These are phyloP conservation scores for Halocynthia aurantium DNA, from an alignment of 23 tunicate genomes.

Conservation along the genomic window DNA sequence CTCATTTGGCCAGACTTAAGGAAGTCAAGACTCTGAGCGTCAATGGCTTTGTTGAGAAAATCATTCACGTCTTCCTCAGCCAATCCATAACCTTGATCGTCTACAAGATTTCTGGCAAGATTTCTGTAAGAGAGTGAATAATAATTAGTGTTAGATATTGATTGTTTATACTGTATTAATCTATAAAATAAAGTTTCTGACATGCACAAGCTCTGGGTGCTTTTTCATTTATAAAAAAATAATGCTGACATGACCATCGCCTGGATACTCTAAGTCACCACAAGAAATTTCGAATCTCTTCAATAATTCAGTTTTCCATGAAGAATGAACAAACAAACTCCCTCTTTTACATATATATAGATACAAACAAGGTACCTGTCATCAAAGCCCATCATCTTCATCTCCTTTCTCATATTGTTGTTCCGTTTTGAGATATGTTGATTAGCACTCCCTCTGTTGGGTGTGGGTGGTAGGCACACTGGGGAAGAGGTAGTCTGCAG, in stretches of 20 bases:
- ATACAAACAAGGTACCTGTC: constrained; percentile 1
- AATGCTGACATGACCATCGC: too few species aligned
- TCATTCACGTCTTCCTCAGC: constrained; percentile 86
- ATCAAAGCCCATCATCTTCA: constrained; percentile 85
- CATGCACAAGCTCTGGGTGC: too few species aligned
- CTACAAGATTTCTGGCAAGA: constrained; percentile 8
- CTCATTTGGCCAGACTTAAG: constrained; percentile 42
- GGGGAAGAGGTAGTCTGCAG: constrained; percentile 12
- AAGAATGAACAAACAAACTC: too few species aligned
- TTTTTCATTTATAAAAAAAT: too few species aligned
- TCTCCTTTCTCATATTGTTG: constrained; percentile 69
- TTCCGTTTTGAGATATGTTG: constrained; percentile 22
- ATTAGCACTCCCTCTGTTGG: constrained; percentile 1
- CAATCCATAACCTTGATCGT: constrained; percentile 14
- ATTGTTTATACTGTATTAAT: neutral
- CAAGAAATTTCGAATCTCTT: too few species aligned
- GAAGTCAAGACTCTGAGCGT: constrained; percentile 77
- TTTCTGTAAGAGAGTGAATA: neutral
- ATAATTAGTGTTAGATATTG: too few species aligned
- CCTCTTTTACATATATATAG: too few species aligned
- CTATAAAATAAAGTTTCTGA: too few species aligned
- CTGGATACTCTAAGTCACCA: too few species aligned
- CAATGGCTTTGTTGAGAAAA: constrained; percentile 88
- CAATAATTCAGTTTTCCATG: too few species aligned
- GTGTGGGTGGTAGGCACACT: constrained; percentile 35